These are phyloP conservation scores for Corythornis madagascariensis DNA, from an alignment of 2,113 vertebrate species.

Conservation along the genomic window DNA sequence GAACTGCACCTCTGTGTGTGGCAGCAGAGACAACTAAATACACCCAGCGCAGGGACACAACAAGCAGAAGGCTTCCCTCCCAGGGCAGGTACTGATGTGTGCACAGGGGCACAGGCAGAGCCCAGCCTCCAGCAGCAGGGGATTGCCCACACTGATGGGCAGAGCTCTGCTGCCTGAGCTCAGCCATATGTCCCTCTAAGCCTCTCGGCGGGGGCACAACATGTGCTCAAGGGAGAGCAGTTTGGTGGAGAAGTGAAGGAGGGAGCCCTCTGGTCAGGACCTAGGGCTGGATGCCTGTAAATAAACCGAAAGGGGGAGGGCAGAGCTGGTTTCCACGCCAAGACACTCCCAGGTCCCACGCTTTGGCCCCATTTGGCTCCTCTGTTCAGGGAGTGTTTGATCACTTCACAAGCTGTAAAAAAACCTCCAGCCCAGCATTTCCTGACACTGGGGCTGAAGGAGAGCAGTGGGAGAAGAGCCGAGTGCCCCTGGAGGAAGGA, in stretches of 20 bases:
- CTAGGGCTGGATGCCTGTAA: neutral
- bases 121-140: rapidly evolving
- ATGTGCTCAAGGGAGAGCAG: rapidly evolving
- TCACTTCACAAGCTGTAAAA: neutral
- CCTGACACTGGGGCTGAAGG: neutral
- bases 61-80: neutral
- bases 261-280: neutral
- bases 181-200: neutral
- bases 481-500: neutral
- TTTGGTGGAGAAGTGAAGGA: neutral
- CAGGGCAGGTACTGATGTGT: rapidly evolving
- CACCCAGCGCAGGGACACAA: neutral
- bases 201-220: neutral
- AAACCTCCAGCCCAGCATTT: neutral
- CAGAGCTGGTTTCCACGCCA: neutral
- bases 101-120: rapidly evolving
- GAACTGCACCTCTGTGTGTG: neutral
- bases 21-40: neutral
- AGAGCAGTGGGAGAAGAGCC: neutral
- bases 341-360: neutral
- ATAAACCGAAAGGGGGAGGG: neutral
- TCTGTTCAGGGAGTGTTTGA: rapidly evolving
- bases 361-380: neutral
- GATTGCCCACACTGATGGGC: neutral
- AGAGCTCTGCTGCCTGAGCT: neutral